Evolutionary conservation across 2,797 vertebrate species (phyloP), one percentile per base, ranked within the genome.

Genomic region (Sciaenops ocellatus): DNA sequence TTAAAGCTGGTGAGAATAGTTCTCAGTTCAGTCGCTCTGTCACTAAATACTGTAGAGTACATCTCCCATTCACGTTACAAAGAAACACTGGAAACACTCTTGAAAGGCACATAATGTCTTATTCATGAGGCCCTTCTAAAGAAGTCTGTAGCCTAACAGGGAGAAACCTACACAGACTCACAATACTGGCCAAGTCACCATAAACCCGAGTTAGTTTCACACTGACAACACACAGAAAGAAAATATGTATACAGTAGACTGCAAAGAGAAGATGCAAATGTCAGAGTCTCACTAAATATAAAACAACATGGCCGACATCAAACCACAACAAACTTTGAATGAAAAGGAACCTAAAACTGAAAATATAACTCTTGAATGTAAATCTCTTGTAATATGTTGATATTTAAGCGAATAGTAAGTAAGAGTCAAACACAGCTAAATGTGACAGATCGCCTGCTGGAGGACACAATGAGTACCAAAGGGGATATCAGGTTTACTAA

Each of bases 101-200:
- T 54, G 51, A 83, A 66, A 74, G 72, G 57, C 57, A 61, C 22
- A 38, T 78, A 50, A 78, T 84, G 84, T 79, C 71, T 89, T 80
- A 86, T 89, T 88, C 77, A 89, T 76, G 73, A 87, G 69, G 70
- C 30, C 30, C 46, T 55, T 79, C 54, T 57, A 56, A 56, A 60
- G 63, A 47, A 56, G 44, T 69, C 59, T 80, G 52, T 9, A 66
- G 44, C n/a, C 60, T 34, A 24, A 55, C 42, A 67, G 22, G 22
- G 50, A 54, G 60, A 76, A 66, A 50, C 26, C 24, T 56, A 55
- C 30, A 74, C 1, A 9, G 13, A 13, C n/a, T 68, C 30, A 66
- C n/a, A 83, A 48, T 41, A 22, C 48, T 9, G 51, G 13, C 24
- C 20, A 8, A 50, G 51, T 76, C 47, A 56, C 54, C 13, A 34